phyloP scores from a whole-genome alignment of 2,797 vertebrate genomes.

The Rhinichthys osculus region DNA sequence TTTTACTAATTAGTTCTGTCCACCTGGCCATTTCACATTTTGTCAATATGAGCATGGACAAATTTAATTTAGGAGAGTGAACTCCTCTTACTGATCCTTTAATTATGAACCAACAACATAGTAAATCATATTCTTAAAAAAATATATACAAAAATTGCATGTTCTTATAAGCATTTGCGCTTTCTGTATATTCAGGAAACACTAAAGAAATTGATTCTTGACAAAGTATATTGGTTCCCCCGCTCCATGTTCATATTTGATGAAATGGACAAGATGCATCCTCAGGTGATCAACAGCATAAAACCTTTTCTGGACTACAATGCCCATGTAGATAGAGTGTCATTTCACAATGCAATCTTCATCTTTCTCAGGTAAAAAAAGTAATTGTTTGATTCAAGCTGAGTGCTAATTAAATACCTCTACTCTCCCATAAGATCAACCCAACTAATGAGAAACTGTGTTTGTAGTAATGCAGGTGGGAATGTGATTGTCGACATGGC shows the following conservation, averaged over 20 bases:
- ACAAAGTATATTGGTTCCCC: not conserved
- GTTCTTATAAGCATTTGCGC: not conserved
- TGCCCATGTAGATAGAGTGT: not conserved
- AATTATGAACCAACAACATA: too few species aligned
- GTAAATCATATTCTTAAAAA: too few species aligned
- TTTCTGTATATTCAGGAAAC: slow-evolving; percentile 1
- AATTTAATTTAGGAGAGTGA: too few species aligned
- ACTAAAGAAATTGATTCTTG: slow-evolving; percentile 10
- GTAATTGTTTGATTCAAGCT: not conserved
- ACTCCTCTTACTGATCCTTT: too few species aligned
- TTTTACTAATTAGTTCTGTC: too few species aligned
- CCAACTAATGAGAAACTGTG: not conserved
- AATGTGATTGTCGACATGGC: not conserved
- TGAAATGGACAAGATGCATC: slow-evolving; percentile 14
- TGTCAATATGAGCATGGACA: too few species aligned
- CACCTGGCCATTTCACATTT: too few species aligned
- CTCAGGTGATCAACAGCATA: not conserved
- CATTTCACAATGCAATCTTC: not conserved
- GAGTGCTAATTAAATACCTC: not conserved
- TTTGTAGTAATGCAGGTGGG: not conserved
- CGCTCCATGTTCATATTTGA: slow-evolving; percentile 30
- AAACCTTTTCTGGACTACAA: not conserved
- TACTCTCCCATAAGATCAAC: not conserved
- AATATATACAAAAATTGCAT: too few species aligned
- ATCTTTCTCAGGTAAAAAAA: slow-evolving; percentile 10